These are phyloP conservation scores for Halcyon leucocephala DNA, from an alignment of 2,797 vertebrate species.

Conservation along the genomic window DNA sequence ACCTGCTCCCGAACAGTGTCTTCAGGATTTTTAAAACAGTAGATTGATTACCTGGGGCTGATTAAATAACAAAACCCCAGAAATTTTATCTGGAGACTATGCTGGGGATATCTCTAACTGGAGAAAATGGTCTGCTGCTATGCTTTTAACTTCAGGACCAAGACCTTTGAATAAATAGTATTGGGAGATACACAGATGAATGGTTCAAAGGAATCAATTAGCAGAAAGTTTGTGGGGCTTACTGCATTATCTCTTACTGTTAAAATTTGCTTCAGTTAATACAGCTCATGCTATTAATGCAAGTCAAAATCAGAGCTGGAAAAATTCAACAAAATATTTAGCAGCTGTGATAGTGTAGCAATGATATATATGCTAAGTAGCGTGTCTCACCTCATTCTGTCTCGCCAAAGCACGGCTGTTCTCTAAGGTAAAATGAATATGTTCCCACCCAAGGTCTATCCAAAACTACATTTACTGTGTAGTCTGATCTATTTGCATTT, in stretches of 20 bases:
- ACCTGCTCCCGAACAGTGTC: neutral
- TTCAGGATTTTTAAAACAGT: neutral
- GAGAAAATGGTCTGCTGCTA: rapidly evolving
- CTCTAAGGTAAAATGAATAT: neutral
- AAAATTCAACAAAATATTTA: neutral
- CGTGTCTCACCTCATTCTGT: neutral
- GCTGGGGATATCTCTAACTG: neutral
- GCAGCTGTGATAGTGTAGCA: neutral
- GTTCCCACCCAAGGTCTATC: neutral
- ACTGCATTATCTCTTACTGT: neutral
- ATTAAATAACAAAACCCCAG: neutral
- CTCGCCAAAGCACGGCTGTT: neutral
- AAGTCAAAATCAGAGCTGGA: neutral
- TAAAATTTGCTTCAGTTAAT: neutral
- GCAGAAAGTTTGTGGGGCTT: neutral
- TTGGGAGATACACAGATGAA: neutral
- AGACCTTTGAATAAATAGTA: neutral
- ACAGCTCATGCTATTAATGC: neutral
- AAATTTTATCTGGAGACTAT: neutral
- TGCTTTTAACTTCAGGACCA: neutral
- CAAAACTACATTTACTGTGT: neutral
- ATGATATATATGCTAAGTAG: neutral
- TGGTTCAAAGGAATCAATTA: neutral
- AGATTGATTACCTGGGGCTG: neutral
- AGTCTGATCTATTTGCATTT: neutral